These are phyloP conservation scores for Strigops habroptila DNA, from an alignment of 2,113 vertebrate species.

Conservation along the genomic window DNA sequence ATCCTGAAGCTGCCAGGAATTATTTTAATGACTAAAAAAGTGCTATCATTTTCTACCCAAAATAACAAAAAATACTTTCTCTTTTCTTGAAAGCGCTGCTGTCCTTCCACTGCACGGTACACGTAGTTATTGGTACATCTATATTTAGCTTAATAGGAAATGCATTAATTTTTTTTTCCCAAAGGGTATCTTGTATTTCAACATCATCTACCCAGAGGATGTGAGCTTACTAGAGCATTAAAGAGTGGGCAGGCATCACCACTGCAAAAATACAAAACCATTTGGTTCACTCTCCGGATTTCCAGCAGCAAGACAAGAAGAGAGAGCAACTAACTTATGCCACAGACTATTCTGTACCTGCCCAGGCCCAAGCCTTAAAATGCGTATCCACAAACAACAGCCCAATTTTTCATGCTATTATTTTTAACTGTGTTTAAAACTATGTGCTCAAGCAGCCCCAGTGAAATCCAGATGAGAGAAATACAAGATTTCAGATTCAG, in stretches of 20 bases:
- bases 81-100: not conserved
- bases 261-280: not conserved
- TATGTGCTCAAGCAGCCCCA: not conserved
- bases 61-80: not conserved
- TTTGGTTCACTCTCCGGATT: not conserved
- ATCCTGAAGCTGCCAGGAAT: not conserved
- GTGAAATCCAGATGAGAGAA: not conserved
- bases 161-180: not conserved
- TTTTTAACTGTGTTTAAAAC: not conserved
- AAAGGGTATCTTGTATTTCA: not conserved
- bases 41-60: not conserved
- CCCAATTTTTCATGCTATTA: not conserved
- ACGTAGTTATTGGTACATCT: not conserved
- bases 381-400: not conserved
- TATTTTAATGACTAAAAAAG: not conserved
- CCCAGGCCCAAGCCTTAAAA: not conserved
- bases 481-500: not conserved
- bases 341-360: not conserved
- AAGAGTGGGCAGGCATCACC: not conserved
- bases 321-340: not conserved
- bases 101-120: not conserved
- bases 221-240: not conserved
- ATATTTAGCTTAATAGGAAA: constrained; percentile 11
- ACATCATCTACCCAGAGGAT: not conserved
- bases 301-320: not conserved